A percentile compares a stretch with the other conserved stretches of the same genome.
Evolutionary conservation across 2,797 vertebrate species (phyloP).

Genomic region (Pipistrellus kuhlii): DNA sequence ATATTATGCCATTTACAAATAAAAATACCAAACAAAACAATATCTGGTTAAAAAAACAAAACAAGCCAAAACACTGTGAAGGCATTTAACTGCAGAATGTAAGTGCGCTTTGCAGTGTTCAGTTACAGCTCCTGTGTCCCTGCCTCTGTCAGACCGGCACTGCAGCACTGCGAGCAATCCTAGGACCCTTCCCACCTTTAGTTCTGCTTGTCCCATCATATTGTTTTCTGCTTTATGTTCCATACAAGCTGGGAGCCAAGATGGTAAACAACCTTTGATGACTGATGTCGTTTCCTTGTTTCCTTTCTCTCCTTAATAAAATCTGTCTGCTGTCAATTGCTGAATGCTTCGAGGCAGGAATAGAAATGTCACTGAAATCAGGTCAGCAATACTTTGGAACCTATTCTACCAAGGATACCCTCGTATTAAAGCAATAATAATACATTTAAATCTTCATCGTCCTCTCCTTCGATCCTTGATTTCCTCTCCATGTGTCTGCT

Average conservation of each 20-base stretch:
- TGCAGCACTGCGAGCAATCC: background rate
- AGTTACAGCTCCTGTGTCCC: background rate
- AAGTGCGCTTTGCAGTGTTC: background rate
- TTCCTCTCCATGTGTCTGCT: background rate
- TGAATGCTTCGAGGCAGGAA: slow-evolving; percentile 71
- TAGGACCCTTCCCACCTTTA: background rate
- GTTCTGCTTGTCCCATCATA: background rate
- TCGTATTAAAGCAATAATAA: slow-evolving; percentile 22
- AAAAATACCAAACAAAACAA: background rate
- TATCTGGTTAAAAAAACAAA: background rate
- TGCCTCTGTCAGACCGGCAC: background rate
- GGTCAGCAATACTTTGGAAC: background rate
- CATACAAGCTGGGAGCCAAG: slow-evolving; percentile 50
- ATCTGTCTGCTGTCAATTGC: slow-evolving; percentile 75
- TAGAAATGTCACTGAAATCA: slow-evolving; percentile 68
- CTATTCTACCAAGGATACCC: background rate
- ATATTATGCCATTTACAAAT: background rate
- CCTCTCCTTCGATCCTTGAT: background rate
- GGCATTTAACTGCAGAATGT: background rate
- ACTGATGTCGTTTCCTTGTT: slow-evolving; percentile 48
- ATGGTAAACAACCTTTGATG: slow-evolving; percentile 18
- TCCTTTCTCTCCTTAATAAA: slow-evolving; percentile 61
- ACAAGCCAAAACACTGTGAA: background rate
- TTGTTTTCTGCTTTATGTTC: slow-evolving; percentile 40
- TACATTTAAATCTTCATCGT: slow-evolving; percentile 1